Percentiles rank a stretch among this genome's conserved stretches.
Conservation (phyloP, 2,888 invertebrate genomes). For the Megalurothrips usitatus region DNA sequence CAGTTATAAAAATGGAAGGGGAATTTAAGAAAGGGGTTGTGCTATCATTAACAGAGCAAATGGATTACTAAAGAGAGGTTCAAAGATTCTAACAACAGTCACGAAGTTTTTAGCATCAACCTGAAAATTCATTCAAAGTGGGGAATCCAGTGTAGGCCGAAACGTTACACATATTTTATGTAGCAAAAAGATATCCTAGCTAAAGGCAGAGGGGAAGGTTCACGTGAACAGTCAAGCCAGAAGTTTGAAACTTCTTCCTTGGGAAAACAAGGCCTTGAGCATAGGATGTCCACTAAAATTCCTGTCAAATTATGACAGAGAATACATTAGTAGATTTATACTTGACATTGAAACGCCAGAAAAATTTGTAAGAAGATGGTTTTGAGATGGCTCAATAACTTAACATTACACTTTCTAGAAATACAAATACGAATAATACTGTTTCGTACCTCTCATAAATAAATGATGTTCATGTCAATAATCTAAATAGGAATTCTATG, state of each 20-base stretch:
- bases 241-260: background rate
- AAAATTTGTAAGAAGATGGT: background rate
- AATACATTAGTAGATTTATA: background rate
- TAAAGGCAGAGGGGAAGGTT: background rate
- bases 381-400: conserved; percentile 3
- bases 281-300: background rate
- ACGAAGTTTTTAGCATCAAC: background rate
- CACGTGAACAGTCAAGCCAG: background rate
- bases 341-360: background rate
- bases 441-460: background rate
- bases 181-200: background rate
- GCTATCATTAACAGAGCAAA: background rate
- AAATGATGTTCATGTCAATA: background rate
- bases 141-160: background rate
- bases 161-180: background rate
- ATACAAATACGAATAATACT: conserved; percentile 11
- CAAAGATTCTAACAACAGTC: background rate
- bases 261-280: background rate
- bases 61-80: background rate
- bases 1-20: background rate
- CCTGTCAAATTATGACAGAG: background rate
- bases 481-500: background rate
- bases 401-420: background rate
- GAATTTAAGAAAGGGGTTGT: background rate
- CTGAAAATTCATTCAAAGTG: background rate